Evolutionary conservation across 2,113 vertebrate genomes (phyloP), one percentile per base, ranked within the genome.

Genomic region (Platanista minor): DNA sequence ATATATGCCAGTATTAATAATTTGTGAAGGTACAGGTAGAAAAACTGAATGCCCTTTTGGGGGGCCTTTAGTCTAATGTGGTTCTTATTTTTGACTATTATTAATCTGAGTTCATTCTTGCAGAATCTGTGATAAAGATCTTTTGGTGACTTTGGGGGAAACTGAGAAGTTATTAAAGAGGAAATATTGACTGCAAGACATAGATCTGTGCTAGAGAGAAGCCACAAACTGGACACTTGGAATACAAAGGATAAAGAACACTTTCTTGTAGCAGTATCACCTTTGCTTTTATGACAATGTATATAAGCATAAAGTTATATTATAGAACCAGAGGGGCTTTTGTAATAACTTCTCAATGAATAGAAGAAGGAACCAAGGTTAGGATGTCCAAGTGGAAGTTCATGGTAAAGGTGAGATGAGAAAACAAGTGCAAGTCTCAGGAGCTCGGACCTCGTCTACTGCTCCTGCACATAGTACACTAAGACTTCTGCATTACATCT

Each of bases 341-440:
- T 57, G 43, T 62, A 84, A 86, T 86, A 67, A 49, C 8, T 69
- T 96, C 18, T 96, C 52, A 95, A 92, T 95, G 88, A 90, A 67
- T 86, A 96, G 49, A 95, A 97, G 87, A 82, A 74, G 85, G 88
- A 59, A 43, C 17, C 15, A 39, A 97, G 77, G 52, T 97, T 93
- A 87, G 59, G 75, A 94, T 98, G 64, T 61, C 17, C 43, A 81
- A 93, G 69, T 43, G 80, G 46, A 78, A 88, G 71, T 93, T 17
- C 0, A 94, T 69, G 77, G 66, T 81, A 85, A 91, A 69, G 3
- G 12, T 69, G 11, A n/a, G 9, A 84, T 96, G 17, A 80, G 43
- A 87, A 80, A 57, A 87, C n/a, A 62, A 12, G 12, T 61, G 59
- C 33, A 41, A 78, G 72, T 1, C 4, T 59, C 27, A 75, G 72